Evolutionary conservation across 2,888 invertebrate genomes (phyloP).

Genomic region (Orthonychiurus folsomi): DNA sequence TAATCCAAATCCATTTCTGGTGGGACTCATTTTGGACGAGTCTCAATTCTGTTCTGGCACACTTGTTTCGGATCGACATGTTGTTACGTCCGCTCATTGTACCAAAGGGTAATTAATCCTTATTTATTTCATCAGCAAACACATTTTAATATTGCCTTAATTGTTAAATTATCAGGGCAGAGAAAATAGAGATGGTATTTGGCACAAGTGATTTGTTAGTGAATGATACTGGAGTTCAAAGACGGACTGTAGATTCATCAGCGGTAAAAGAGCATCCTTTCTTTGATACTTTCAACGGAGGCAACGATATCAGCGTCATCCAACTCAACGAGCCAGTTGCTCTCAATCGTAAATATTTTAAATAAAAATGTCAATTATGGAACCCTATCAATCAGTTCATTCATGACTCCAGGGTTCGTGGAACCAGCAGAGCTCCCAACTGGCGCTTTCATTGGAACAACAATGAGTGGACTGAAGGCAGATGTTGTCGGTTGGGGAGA

Average conservation of each 20-base stretch:
- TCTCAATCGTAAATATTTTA: conserved; percentile 2
- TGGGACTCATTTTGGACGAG: conserved; percentile 13
- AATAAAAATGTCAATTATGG: no score
- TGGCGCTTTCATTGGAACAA: neutral
- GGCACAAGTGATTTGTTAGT: conserved; percentile 9
- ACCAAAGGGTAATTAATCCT: conserved; percentile 12
- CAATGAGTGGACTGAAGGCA: neutral
- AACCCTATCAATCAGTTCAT: no score
- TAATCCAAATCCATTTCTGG: conserved; percentile 12
- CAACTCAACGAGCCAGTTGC: neutral
- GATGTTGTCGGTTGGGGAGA: conserved; percentile 7
- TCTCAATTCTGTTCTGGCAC: conserved; percentile 15
- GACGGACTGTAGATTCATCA: neutral
- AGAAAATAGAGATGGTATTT: conserved; percentile 12
- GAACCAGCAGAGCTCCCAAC: conserved; percentile 5
- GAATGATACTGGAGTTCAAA: conserved; percentile 10
- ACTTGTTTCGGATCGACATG: conserved; percentile 12
- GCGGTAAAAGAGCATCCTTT: conserved; percentile 10
- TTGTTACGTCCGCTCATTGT: conserved; percentile 15
- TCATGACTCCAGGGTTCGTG: conserved; percentile 2
- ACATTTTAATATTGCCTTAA: neutral
- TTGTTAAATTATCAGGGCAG: conserved; percentile 4
- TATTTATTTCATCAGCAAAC: no score
- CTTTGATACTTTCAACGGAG: conserved; percentile 13
- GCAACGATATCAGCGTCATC: conserved; percentile 15